Evolutionary conservation across 2,113 vertebrate species (phyloP), one percentile per base, ranked within the genome.

Genomic region (Anoura caudifer): DNA sequence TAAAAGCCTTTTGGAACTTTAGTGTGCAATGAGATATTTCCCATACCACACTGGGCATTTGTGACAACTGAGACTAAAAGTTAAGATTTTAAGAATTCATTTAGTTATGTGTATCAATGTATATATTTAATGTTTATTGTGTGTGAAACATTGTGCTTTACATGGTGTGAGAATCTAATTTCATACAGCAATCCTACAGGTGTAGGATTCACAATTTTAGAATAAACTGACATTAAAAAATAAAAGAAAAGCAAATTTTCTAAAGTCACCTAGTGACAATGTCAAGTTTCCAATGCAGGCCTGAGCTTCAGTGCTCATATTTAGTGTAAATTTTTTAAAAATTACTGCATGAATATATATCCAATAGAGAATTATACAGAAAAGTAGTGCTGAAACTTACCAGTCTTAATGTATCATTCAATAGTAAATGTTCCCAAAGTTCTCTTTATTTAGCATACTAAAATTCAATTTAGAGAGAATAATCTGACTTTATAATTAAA

Each of bases 121-220:
- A 2, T 0, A 19, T 12, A 61, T 3, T 11, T 4, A 52, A 47
- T 43, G 33, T 73, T 65, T 22, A 19, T 1, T 10, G 0, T 63
- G 8, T n/a, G 13, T 61, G 61, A 91, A 80, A 47, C 1, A 28
- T 20, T 90, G 1, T 69, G 15, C 0, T 50, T 45, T 41, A 4
- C 38, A 28, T 5, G n/a, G 1, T 38, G 31, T 43, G 1, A 72
- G 8, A 91, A 79, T 56, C 47, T 72, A 76, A 3, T 77, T 76
- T 82, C 56, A 36, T 14, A n/a, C 4, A 59, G 15, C 0, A 54
- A 17, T 24, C 9, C 3, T 69, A 91, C 0, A 84, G n/a, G 20
- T 63, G 3, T 26, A 6, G 5, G 17, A 16, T 76, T 76, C 15
- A 76, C 12, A 52, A 38, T 45, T 96, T 69, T 87, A 77, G 36